These are phyloP conservation scores for Epizoanthus illoricatus DNA, from an alignment of 92 coral and sea anemone species.

Conservation along the genomic window DNA sequence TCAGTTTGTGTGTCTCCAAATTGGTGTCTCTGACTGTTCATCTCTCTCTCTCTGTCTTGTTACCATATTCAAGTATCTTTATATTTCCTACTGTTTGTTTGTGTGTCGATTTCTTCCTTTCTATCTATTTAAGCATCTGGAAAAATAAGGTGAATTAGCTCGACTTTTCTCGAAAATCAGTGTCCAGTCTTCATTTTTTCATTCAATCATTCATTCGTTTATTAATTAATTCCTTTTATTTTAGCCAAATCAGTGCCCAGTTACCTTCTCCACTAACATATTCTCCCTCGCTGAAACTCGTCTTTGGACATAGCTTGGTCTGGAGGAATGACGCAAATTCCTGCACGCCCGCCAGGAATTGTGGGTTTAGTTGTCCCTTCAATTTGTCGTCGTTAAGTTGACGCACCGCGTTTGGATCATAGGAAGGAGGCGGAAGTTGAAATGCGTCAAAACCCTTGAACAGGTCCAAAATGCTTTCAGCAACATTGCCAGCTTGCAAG, in stretches of 20 bases:
- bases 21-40: no score
- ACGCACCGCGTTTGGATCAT: conserved; percentile 54
- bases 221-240: no score
- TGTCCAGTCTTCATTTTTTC: no score
- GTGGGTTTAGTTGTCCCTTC: conserved; percentile 47
- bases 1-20: no score
- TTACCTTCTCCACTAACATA: conserved; percentile 77
- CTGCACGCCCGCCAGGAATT: conserved; percentile 49
- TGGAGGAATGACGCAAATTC: conserved; percentile 45
- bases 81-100: no score
- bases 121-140: no score
- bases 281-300: conserved; percentile 65
- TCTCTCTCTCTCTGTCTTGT: neutral
- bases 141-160: no score
- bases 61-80: no score
- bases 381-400: conserved; percentile 48
- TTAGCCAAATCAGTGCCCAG: no score
- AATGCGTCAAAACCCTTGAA: conserved; percentile 89
- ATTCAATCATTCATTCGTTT: no score
- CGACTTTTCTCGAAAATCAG: no score
- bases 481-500: conserved; percentile 51
- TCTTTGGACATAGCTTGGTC: conserved; percentile 52
- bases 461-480: conserved; percentile 70
- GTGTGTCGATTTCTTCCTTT: no score
- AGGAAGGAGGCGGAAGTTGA: conserved; percentile 79